Base-by-base conservation (phyloP, 1,140 invertebrate species). In the Araneus ventricosus region DNA sequence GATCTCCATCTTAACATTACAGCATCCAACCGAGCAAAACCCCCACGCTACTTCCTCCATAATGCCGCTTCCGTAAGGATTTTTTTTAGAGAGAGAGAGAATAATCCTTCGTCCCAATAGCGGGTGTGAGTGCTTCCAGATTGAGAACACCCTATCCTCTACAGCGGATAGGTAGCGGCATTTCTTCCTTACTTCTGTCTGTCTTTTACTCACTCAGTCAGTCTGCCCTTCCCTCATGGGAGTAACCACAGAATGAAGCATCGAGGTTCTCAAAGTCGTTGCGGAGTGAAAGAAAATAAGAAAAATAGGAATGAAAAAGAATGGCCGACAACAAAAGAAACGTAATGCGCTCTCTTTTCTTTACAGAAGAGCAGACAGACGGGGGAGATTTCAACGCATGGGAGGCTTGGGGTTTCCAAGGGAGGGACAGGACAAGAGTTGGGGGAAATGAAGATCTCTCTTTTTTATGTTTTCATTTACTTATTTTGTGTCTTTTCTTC, bases 191-290 rank as follows among this genome's bases (percentile, higher is more conserved):
- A 24, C 17, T 84, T 57, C 14, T 52, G n/a, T 45, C 17, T 10
- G 22, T 27, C 5, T 27, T 52, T 84, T 30, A 4, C 17, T 86
- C 52, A 24, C 10, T 57, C 80, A 41, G 10, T 84, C 80, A 27
- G 2, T 34, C 84, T 10, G 8, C 6, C 45, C 27, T 6, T 39
- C 17, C 34, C 90, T 92, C 80, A n/a, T 45, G 90, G 82, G 90
- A 92, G 90, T 79, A 92, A 92, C 82, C 82, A 82, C 89, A 59
- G 82, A 92, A 92, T 86, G 90, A 92, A 92, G 90, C 90, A 92
- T 92, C 90, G 84, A 84, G 89, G 41, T 27, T 63, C 79, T n/a
- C 90, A 84, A 84, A 91, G 79, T 84, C 79, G 37, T 91, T 52
- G 57, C 24, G 39, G 45, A 84, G n/a, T 61, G 39, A n/a, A 88